phyloP scores from a whole-genome alignment of 2,113 vertebrate genomes.

The Mesembrinibis cayennensis region DNA sequence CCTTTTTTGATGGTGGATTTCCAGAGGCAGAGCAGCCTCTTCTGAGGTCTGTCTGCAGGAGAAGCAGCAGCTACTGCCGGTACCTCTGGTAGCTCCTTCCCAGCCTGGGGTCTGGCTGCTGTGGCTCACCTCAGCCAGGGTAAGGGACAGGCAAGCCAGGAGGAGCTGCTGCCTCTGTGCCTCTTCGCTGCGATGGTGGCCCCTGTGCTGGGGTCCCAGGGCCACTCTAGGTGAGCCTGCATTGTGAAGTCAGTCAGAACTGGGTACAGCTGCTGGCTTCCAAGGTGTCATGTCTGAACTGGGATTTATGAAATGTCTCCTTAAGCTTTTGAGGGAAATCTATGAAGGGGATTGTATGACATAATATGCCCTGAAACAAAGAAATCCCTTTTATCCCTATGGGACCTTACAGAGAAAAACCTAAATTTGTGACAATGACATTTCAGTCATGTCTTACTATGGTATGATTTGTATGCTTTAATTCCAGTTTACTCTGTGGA shows the following conservation, averaged over 20 bases:
- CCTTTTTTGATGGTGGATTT: not conserved
- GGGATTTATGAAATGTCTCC: not conserved
- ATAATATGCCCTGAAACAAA: not conserved
- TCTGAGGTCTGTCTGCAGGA: not conserved
- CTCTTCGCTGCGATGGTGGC: not conserved
- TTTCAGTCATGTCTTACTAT: not conserved
- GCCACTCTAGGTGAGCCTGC: not conserved
- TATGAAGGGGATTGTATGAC: not conserved
- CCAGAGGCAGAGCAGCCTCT: not conserved
- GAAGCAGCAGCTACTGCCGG: not conserved
- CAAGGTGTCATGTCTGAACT: not conserved
- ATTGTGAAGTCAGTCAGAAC: not conserved
- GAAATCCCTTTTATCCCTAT: not conserved
- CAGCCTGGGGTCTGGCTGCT: not conserved
- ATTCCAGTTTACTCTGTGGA: not conserved
- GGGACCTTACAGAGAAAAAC: not conserved
- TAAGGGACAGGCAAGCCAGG: not conserved
- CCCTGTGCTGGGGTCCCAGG: not conserved
- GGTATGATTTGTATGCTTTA: not conserved
- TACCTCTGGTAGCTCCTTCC: not conserved
- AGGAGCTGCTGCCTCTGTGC: not conserved
- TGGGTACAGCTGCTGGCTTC: not conserved
- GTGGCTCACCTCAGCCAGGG: not conserved
- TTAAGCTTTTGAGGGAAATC: not conserved
- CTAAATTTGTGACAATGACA: not conserved